Percentiles rank a stretch among this genome's conserved stretches.
phyloP scores from a whole-genome alignment of 2,113 vertebrate genomes.

The Dunckerocampus dactyliophorus region DNA sequence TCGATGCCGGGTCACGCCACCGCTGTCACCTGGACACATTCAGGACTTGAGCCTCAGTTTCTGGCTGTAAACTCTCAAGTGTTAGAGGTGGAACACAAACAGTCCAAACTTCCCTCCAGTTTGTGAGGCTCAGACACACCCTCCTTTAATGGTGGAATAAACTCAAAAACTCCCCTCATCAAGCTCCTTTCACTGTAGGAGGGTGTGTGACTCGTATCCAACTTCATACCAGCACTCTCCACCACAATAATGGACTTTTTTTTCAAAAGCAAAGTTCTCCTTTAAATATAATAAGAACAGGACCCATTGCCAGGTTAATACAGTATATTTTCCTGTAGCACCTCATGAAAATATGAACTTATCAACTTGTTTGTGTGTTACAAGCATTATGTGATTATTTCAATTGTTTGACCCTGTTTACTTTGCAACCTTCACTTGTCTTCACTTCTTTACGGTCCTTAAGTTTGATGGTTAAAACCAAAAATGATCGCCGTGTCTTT shows the following conservation, averaged over 20 bases:
- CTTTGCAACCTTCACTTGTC: constrained; percentile 40
- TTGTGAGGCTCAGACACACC: constrained; percentile 79
- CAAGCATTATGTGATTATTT: constrained; percentile 53
- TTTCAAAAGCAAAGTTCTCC: constrained; percentile 41
- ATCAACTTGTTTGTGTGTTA: constrained; percentile 46
- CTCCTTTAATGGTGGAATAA: constrained; percentile 52
- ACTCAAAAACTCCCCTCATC: constrained; percentile 13
- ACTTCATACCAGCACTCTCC: constrained; percentile 41
- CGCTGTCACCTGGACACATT: constrained; percentile 80
- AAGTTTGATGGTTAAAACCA: constrained; percentile 47
- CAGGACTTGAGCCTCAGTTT: constrained; percentile 74
- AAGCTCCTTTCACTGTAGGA: constrained; percentile 32
- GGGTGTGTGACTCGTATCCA: constrained; percentile 52
- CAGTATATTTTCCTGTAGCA: constrained; percentile 24
- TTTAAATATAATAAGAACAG: constrained; percentile 50
- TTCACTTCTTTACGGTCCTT: constrained; percentile 15
- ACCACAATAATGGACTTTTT: constrained; percentile 35
- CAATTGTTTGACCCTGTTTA: constrained; percentile 40
- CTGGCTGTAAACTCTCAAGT: constrained; percentile 41
- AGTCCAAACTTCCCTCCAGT: constrained; percentile 90
- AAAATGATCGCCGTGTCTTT: too few species aligned
- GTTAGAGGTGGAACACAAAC: constrained; percentile 75
- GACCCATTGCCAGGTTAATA: constrained; percentile 32
- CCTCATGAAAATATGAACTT: constrained; percentile 45
- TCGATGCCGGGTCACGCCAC: constrained; percentile 75